Percentiles rank a stretch among this genome's conserved stretches.
These are phyloP conservation scores for Folsomia candida DNA, from an alignment of 2,888 invertebrate species.

Conservation along the genomic window DNA sequence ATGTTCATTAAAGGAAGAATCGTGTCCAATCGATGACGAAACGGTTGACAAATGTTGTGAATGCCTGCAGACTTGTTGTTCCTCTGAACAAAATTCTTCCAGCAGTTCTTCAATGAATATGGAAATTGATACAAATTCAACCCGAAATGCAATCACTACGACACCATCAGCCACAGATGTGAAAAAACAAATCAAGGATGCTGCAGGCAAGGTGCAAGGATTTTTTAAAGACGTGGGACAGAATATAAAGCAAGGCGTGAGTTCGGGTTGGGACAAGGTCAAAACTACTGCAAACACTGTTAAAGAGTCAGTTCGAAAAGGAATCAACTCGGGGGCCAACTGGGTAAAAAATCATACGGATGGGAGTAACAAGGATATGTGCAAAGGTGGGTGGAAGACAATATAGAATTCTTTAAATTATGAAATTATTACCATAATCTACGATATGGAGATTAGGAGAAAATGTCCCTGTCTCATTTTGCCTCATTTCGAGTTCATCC, in stretches of 20 bases:
- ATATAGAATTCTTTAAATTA: no score
- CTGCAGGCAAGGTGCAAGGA: constrained; percentile 8
- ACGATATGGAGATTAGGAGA: no score
- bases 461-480: no score
- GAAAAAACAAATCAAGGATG: background rate
- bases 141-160: background rate
- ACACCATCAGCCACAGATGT: background rate
- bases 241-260: constrained; percentile 1
- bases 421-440: no score
- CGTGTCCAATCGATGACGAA: constrained; percentile 21
- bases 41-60: constrained; percentile 25
- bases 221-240: constrained; percentile 12
- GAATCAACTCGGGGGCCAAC: constrained; percentile 17
- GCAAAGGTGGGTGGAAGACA: no score
- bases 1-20: no score
- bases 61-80: constrained; percentile 24
- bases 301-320: constrained; percentile 24
- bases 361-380: background rate
- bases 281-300: background rate
- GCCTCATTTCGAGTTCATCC: no score
- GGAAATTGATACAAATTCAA: no score
- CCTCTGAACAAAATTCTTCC: background rate
- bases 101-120: background rate
- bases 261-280: background rate
- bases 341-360: constrained; percentile 24